Base-by-base conservation (phyloP, 2,113 vertebrate species). In the Vulpes lagopus region DNA sequence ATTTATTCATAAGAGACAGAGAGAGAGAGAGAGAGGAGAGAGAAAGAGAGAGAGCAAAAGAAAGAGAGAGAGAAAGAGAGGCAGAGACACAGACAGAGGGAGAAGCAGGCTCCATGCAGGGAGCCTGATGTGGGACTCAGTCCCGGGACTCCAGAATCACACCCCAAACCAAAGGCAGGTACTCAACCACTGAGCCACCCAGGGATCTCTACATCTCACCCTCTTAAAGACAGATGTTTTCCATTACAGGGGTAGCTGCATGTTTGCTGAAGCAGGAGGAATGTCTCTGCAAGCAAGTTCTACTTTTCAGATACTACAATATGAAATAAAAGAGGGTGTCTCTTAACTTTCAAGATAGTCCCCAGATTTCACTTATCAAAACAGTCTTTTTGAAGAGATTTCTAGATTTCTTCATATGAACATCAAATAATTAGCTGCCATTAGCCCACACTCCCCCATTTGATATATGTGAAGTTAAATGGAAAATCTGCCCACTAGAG, bases 211-310 rank as follows among this genome's bases (percentile, higher is more conserved):
- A 79, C 78, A 87, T 91, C 73, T 96, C 60, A 91, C 81, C 19
- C 74, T 91, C 35, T 92, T 84, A 67, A 86, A 93, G 79, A 59
- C 97, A 97, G 91, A 95, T 98, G 96, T 97, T 94, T 38, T 16
- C 57, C 35, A 43, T 32, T 22, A 23, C 22, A 86, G 38, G 67
- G 30, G 79, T 38, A 92, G 9, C 20, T 87, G 12, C 1, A 17
- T 23, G 32, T 78, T 79, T 91, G 23, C 30, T 89, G 71, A 94
- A 85, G 49, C 20, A 96, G 38, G 89, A 87, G 59, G 35, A 78
- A 3, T 43, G 17, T 91, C 49, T 82, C 30, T 85, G 88, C 96
- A 96, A n/a, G 43, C 43, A 43, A 87, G 38, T 94, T 90, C 71
- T 51, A 22, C 25, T 78, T 92, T 81, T 96, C 57, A 89, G 35